phyloP scores from a whole-genome alignment of 64 coral and sea anemone genomes.

The Pocillopora verrucosa region DNA sequence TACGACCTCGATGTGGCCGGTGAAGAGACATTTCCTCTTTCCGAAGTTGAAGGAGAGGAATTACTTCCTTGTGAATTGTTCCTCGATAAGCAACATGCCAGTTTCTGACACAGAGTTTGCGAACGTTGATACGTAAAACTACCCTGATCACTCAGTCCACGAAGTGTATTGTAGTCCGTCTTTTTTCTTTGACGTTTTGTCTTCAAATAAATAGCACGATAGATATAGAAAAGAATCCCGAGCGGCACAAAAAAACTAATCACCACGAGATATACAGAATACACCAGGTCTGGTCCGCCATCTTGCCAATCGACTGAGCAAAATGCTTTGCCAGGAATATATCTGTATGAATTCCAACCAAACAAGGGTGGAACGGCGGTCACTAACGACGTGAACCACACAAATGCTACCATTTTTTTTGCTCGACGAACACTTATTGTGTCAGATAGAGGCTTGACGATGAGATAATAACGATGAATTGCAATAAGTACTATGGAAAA shows the following conservation, averaged over 20 bases:
- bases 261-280: conserved; percentile 53
- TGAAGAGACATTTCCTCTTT: neutral
- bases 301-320: conserved; percentile 78
- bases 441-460: conserved; percentile 70
- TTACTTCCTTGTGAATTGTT: conserved; percentile 3
- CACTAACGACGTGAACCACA: conserved; percentile 74
- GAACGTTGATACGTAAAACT: neutral
- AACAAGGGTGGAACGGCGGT: conserved; percentile 63
- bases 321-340: conserved; percentile 71
- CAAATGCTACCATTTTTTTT: conserved; percentile 60
- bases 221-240: conserved; percentile 60
- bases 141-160: conserved; percentile 9
- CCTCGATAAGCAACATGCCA: neutral
- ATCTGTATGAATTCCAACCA: conserved; percentile 87
- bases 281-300: conserved; percentile 62
- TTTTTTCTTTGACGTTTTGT: conserved; percentile 59
- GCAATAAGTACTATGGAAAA: conserved; percentile 72
- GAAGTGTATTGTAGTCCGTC: conserved; percentile 45
- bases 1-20: conserved; percentile 6
- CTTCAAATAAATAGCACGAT: conserved; percentile 74
- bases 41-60: conserved; percentile 7
- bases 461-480: conserved; percentile 82
- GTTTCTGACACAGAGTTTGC: neutral
- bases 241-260: conserved; percentile 67
- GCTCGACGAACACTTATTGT: conserved; percentile 63